phyloP scores from a whole-genome alignment of 2,797 vertebrate genomes.

The Aselliscus stoliczkanus region DNA sequence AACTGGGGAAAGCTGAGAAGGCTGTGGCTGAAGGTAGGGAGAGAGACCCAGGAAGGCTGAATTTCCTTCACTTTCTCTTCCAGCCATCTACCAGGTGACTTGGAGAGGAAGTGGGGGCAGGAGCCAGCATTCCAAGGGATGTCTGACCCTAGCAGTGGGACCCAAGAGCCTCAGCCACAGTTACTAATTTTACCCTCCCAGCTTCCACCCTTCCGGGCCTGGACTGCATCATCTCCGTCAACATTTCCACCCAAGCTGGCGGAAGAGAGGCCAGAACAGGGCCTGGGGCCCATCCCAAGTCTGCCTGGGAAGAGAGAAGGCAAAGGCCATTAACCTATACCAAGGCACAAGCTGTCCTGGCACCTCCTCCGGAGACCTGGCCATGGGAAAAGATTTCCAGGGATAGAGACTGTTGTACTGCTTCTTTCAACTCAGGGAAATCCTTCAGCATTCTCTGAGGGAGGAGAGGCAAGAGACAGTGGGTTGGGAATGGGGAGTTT shows the following conservation, averaged over 20 bases:
- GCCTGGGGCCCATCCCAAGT: constrained; percentile 18
- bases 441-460: neutral
- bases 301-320: neutral
- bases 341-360: neutral
- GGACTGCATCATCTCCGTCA: constrained; percentile 35
- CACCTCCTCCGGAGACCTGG: neutral
- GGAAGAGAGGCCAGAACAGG: constrained; percentile 39
- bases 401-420: neutral
- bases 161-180: neutral
- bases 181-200: constrained; percentile 61
- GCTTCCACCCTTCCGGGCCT: constrained; percentile 64
- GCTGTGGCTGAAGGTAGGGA: neutral
- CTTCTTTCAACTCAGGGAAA: neutral
- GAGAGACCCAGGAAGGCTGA: neutral
- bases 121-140: constrained; percentile 28
- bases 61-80: constrained; percentile 24
- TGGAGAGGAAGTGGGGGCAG: constrained; percentile 20
- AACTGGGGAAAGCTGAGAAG: neutral
- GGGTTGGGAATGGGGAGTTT: neutral
- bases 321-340: neutral
- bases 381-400: neutral
- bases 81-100: neutral
- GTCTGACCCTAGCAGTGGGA: neutral
- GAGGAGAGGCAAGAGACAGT: neutral
- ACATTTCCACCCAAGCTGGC: constrained; percentile 49